Conservation (phyloP, 2,797 vertebrate species). For the Sciaenops ocellatus region DNA sequence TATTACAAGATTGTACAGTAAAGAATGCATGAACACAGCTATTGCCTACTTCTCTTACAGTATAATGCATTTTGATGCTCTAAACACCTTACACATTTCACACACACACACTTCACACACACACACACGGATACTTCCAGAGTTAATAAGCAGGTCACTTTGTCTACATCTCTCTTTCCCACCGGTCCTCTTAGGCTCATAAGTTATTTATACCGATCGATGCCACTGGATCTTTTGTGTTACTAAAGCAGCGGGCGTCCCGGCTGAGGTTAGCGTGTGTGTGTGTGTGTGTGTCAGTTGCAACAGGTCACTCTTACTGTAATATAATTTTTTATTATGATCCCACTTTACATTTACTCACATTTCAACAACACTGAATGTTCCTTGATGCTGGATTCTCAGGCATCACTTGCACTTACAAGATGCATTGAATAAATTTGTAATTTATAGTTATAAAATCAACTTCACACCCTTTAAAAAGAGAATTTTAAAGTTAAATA, state of each 20-base stretch:
- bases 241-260: constrained; percentile 19
- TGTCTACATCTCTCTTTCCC: constrained; percentile 41
- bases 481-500: neutral
- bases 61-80: no score
- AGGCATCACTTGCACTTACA: neutral
- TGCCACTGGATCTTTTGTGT: constrained; percentile 40
- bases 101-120: neutral
- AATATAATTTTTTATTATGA: neutral
- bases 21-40: neutral
- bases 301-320: neutral
- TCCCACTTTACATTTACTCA: neutral
- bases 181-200: constrained; percentile 49
- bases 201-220: constrained; percentile 63
- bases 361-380: neutral
- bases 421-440: neutral
- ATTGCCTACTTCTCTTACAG: neutral
- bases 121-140: neutral
- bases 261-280: neutral
- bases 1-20: neutral
- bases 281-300: constrained; percentile 1
- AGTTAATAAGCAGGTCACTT: constrained; percentile 29
- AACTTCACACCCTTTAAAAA: neutral
- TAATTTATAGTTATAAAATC: no score
- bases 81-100: neutral
- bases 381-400: neutral